Conservation (phyloP, 2,888 invertebrate genomes). For the Nomada lathburiana region DNA sequence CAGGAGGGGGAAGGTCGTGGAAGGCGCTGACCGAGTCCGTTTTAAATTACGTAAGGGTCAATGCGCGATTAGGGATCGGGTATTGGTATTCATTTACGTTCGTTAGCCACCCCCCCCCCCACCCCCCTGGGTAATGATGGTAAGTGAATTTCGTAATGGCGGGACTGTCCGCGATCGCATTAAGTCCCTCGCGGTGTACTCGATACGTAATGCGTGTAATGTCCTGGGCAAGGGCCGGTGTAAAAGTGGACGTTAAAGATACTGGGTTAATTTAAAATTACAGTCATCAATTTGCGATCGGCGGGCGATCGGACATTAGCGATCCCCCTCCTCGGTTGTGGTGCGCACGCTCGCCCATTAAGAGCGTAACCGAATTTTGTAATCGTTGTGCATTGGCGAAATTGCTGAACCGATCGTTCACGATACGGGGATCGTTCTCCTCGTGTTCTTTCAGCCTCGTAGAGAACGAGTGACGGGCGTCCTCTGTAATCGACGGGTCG, state of each 20-base stretch:
- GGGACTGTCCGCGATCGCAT: slow-evolving; percentile 25
- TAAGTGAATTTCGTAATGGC: slow-evolving; percentile 52
- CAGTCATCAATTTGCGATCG: slow-evolving; percentile 39
- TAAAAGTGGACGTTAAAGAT: slow-evolving; percentile 34
- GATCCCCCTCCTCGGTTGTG: neutral
- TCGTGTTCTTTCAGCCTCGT: slow-evolving; percentile 6
- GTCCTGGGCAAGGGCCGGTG: neutral
- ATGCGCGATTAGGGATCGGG: slow-evolving; percentile 49
- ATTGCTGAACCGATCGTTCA: slow-evolving; percentile 6
- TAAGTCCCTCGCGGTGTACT: slow-evolving; percentile 14
- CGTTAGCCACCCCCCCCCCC: slow-evolving; percentile 33
- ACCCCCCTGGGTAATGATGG: slow-evolving; percentile 34
- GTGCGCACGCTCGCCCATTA: slow-evolving; percentile 17
- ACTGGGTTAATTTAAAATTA: slow-evolving; percentile 50
- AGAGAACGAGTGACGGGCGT: slow-evolving; percentile 18
- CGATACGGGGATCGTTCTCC: neutral
- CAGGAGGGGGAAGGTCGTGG: neutral
- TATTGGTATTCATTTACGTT: slow-evolving; percentile 59
- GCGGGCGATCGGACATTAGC: slow-evolving; percentile 10
- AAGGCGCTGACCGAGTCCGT: slow-evolving; percentile 27
- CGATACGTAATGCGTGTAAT: slow-evolving; percentile 18
- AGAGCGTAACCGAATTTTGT: slow-evolving; percentile 34
- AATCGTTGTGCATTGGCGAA: slow-evolving; percentile 25
- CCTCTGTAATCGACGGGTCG: slow-evolving; percentile 26
- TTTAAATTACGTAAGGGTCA: slow-evolving; percentile 55